These are phyloP conservation scores for Apocheima hispidaria DNA, from an alignment of 2,888 invertebrate genomes.

Conservation along the genomic window DNA sequence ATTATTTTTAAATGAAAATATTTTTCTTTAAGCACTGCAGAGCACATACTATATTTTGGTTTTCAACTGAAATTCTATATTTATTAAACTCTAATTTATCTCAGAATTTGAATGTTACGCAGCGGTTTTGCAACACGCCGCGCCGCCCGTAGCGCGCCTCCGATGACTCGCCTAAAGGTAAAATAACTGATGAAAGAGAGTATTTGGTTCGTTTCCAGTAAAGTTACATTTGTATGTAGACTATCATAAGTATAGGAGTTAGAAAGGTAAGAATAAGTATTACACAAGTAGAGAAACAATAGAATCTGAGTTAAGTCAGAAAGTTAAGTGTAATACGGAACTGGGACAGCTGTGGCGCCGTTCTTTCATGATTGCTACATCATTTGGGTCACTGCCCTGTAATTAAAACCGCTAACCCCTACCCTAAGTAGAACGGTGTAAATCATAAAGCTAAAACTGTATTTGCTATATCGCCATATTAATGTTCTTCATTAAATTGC, in stretches of 20 bases:
- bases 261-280: constrained; percentile 18
- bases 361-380: constrained; percentile 29
- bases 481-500: constrained; percentile 9
- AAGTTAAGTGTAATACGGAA: constrained; percentile 10
- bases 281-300: constrained; percentile 23
- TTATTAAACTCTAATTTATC: too few relatives aligned
- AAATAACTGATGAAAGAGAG: neutral
- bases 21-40: too few relatives aligned
- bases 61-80: too few relatives aligned
- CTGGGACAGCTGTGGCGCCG: constrained; percentile 15
- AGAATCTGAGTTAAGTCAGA: constrained; percentile 28
- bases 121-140: too few relatives aligned
- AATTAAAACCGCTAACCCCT: constrained; percentile 25
- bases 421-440: constrained; percentile 12
- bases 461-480: constrained; percentile 2
- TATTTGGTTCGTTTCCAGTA: too few relatives aligned
- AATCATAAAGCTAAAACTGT: constrained; percentile 24
- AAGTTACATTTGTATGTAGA: too few relatives aligned
- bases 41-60: too few relatives aligned
- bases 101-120: too few relatives aligned
- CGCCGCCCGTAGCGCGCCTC: too few relatives aligned
- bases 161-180: too few relatives aligned
- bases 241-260: constrained; percentile 6
- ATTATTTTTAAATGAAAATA: too few relatives aligned
- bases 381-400: constrained; percentile 32